A percentile compares a stretch with the other conserved stretches of the same genome.
phyloP scores from a whole-genome alignment of 2,797 vertebrate species.

The Sebastes iracundus region DNA sequence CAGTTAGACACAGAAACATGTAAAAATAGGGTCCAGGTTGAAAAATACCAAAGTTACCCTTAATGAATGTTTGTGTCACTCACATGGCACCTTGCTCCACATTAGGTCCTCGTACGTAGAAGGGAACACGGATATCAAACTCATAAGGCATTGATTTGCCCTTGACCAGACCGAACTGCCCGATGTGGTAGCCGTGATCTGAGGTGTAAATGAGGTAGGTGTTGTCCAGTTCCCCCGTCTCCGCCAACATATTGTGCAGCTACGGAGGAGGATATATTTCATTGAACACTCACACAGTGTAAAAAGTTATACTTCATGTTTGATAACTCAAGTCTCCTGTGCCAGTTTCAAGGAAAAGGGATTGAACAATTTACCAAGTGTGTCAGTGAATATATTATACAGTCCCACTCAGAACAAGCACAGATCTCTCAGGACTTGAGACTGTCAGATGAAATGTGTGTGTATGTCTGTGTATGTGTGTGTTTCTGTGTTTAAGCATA shows the following conservation, averaged over 20 bases:
- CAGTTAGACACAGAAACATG: no score
- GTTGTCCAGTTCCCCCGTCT: slow-evolving; percentile 94
- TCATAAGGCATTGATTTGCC: slow-evolving; percentile 99
- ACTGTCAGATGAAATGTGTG: slow-evolving; percentile 36
- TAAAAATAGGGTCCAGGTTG: no score
- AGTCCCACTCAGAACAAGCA: slow-evolving; percentile 66
- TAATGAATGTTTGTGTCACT: slow-evolving; percentile 68
- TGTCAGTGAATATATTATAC: slow-evolving; percentile 75
- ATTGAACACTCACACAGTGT: slow-evolving; percentile 23
- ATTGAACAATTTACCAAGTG: slow-evolving; percentile 70
- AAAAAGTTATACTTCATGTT: slow-evolving; percentile 40
- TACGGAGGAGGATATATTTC: slow-evolving; percentile 64
- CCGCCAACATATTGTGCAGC: slow-evolving; percentile 92
- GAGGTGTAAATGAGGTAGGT: slow-evolving; percentile 97
- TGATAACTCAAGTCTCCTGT: slow-evolving; percentile 56
- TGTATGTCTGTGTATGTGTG: not conserved
- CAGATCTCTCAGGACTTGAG: slow-evolving; percentile 72
- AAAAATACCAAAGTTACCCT: not conserved
- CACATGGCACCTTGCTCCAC: slow-evolving; percentile 93
- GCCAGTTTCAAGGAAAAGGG: slow-evolving; percentile 57
- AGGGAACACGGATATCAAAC: slow-evolving; percentile 96
- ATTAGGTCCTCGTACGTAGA: slow-evolving; percentile 93
- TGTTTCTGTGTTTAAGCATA: slow-evolving; percentile 20
- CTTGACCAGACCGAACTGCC: slow-evolving; percentile 97
- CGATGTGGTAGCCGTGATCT: slow-evolving; percentile 97